Conservation (phyloP, 2,888 invertebrate genomes). For the Patella caerulea region DNA sequence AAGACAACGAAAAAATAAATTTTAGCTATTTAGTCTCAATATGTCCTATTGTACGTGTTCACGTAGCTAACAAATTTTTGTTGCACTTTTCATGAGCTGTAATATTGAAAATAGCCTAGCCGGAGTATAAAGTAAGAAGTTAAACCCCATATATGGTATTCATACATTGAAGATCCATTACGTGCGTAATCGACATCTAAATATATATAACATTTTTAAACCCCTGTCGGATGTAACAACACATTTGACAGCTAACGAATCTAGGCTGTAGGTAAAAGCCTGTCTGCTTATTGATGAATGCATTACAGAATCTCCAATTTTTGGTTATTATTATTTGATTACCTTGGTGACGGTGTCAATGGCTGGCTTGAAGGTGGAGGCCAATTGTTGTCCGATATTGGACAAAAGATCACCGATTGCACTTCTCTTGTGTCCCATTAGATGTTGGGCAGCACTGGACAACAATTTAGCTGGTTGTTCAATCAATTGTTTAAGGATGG, state of each 20-base stretch:
- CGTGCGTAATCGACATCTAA: no score
- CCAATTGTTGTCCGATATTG: neutral
- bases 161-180: neutral
- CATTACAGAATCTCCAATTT: no score
- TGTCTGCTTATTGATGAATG: no score
- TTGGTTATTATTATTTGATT: neutral
- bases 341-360: slow-evolving; percentile 12
- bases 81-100: no score
- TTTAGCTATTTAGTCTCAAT: neutral
- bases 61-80: no score
- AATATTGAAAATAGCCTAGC: no score
- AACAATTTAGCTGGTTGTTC: slow-evolving; percentile 14
- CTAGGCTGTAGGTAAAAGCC: no score
- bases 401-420: slow-evolving; percentile 9
- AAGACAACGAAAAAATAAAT: neutral
- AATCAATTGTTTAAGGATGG: neutral
- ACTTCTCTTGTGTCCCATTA: slow-evolving; percentile 13
- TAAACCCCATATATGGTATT: neutral
- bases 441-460: neutral
- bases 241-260: no score
- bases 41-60: neutral
- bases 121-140: no score
- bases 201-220: no score
- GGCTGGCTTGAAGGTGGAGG: slow-evolving; percentile 7
- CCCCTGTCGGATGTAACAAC: no score